Evolutionary conservation across 1,140 invertebrate genomes (phyloP).

Genomic region (Rhynchophorus ferrugineus): DNA sequence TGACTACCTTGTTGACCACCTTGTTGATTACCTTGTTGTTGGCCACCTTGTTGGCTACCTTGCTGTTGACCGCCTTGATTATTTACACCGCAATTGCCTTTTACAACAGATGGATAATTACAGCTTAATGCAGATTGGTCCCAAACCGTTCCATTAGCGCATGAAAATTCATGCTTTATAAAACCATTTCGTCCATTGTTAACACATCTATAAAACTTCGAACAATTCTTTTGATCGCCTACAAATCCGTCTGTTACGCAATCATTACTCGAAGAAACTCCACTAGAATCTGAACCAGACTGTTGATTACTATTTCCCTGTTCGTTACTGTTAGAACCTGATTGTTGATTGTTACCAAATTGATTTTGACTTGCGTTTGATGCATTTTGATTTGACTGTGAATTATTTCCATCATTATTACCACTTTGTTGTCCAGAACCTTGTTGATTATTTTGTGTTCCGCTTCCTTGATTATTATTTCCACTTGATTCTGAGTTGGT

Average conservation of each 20-base stretch:
- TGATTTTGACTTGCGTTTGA: slow-evolving; percentile 1
- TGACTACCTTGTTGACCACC: slow-evolving; percentile 8
- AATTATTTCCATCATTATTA: neutral
- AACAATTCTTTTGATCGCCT: slow-evolving; percentile 49
- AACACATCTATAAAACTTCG: slow-evolving; percentile 61
- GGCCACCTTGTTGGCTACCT: neutral
- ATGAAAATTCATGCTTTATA: slow-evolving; percentile 52
- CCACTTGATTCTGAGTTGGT: neutral
- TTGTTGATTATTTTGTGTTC: slow-evolving; percentile 14
- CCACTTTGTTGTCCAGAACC: slow-evolving; percentile 4
- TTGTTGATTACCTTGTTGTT: slow-evolving; percentile 15
- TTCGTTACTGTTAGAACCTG: neutral
- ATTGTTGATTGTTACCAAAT: slow-evolving; percentile 6
- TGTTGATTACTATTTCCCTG: neutral
- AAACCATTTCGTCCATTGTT: slow-evolving; percentile 45
- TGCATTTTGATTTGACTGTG: slow-evolving; percentile 4
- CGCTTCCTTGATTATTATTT: neutral
- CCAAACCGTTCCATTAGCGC: slow-evolving; percentile 57
- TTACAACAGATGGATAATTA: slow-evolving; percentile 48
- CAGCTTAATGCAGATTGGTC: slow-evolving; percentile 49
- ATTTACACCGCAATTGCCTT: slow-evolving; percentile 18
- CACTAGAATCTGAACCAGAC: slow-evolving; percentile 60
- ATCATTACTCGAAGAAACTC: slow-evolving; percentile 43
- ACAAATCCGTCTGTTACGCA: slow-evolving; percentile 31
- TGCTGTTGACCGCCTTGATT: slow-evolving; percentile 12